Percentiles rank a stretch among this genome's conserved stretches.
Conservation (phyloP, 2,888 invertebrate species). For the Cepaea hortensis region DNA sequence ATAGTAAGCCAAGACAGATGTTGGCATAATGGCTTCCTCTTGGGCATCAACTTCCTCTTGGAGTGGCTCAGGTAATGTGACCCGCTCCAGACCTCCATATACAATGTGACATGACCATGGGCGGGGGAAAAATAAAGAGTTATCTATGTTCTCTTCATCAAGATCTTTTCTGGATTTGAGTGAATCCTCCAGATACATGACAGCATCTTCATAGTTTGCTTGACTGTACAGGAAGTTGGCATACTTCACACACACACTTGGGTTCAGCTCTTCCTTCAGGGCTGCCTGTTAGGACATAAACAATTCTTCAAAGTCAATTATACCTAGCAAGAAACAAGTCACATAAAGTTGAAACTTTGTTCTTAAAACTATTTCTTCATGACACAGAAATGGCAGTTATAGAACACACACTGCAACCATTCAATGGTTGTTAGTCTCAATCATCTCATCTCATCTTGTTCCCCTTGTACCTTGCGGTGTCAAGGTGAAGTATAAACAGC, state of each 20-base stretch:
- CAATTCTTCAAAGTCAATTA: too few species aligned
- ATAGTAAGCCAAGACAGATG: constrained; percentile 68
- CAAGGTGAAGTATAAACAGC: too few species aligned
- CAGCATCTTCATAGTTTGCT: constrained; percentile 70
- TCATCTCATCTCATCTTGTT: too few species aligned
- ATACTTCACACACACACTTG: constrained; percentile 71
- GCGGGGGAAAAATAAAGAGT: constrained; percentile 49
- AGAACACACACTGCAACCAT: too few species aligned
- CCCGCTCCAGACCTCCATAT: constrained; percentile 73
- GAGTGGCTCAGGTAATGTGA: constrained; percentile 72
- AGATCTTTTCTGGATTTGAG: constrained; percentile 53
- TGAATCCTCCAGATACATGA: constrained; percentile 68
- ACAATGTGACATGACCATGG: constrained; percentile 57
- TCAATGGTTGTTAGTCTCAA: too few species aligned
- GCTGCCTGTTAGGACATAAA: constrained; percentile 61
- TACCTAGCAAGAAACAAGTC: too few species aligned
- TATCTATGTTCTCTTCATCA: constrained; percentile 38
- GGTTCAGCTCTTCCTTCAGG: constrained; percentile 64
- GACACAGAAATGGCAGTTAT: too few species aligned
- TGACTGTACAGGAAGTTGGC: constrained; percentile 74
- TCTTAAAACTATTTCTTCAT: too few species aligned
- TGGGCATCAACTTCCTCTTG: constrained; percentile 73
- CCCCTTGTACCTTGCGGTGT: too few species aligned
- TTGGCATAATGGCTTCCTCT: constrained; percentile 72
- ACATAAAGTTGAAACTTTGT: too few species aligned